These are phyloP conservation scores for Allobates femoralis DNA, from an alignment of 2,797 vertebrate species.

Conservation along the genomic window DNA sequence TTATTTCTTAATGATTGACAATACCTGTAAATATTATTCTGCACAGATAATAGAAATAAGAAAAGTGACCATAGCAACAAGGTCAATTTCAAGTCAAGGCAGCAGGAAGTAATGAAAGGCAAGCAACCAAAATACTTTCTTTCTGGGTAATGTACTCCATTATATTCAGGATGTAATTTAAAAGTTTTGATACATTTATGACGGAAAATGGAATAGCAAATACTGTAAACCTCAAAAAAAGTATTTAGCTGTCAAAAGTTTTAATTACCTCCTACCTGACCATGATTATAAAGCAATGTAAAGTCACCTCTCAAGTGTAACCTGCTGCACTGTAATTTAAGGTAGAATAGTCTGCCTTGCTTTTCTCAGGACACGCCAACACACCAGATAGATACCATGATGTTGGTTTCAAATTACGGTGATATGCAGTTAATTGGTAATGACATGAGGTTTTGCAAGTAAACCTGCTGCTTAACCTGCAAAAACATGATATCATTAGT, in stretches of 20 bases:
- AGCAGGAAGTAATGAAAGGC: not conserved
- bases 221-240: not conserved
- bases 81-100: not conserved
- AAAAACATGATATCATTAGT: too few species aligned
- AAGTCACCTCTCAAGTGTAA: not conserved
- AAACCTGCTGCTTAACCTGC: too few species aligned
- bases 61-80: constrained; percentile 30
- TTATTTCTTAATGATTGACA: constrained; percentile 10
- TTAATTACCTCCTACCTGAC: not conserved
- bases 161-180: constrained; percentile 3
- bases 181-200: not conserved
- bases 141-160: not conserved
- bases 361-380: too few species aligned
- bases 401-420: too few species aligned
- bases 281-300: not conserved
- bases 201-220: too few species aligned
- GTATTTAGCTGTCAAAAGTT: not conserved
- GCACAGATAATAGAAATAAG: not conserved
- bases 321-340: not conserved
- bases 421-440: too few species aligned
- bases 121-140: not conserved
- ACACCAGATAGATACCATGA: too few species aligned
- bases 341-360: not conserved
- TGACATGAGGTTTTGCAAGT: too few species aligned
- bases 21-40: not conserved